A percentile compares a stretch with the other conserved stretches of the same genome.
These are phyloP conservation scores for Gandaritis pyraliata DNA, from an alignment of 2,888 invertebrate species.

Conservation along the genomic window DNA sequence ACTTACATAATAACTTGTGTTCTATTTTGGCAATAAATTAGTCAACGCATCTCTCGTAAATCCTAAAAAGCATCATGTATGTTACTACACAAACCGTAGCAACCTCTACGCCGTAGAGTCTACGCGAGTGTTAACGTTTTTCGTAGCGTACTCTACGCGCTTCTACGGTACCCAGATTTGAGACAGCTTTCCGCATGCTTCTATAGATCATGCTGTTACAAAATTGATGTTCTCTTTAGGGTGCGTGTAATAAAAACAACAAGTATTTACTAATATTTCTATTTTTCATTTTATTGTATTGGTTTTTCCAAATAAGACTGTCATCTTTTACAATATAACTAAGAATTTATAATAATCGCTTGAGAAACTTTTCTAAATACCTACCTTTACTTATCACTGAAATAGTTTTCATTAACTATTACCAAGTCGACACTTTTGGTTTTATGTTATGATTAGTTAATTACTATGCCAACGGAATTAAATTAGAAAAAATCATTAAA, in stretches of 20 bases:
- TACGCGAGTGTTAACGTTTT: not conserved
- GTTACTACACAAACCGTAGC: not conserved
- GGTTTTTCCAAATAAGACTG: constrained; percentile 79
- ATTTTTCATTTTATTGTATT: constrained; percentile 81
- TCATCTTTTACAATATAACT: constrained; percentile 70
- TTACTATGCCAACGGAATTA: constrained; percentile 9
- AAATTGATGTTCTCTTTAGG: no score
- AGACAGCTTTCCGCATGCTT: no score
- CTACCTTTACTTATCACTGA: constrained; percentile 76
- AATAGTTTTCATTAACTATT: constrained; percentile 59
- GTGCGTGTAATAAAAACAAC: constrained; percentile 41
- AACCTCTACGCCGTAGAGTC: not conserved
- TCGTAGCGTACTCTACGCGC: constrained; percentile 1
- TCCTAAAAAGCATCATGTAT: no score
- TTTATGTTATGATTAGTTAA: constrained; percentile 30
- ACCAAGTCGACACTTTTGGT: constrained; percentile 39
- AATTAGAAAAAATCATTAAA: constrained; percentile 5
- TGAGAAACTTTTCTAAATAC: constrained; percentile 73
- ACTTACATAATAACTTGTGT: no score
- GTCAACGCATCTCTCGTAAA: no score
- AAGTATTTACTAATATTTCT: constrained; percentile 77
- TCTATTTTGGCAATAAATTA: no score
- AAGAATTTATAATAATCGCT: constrained; percentile 72
- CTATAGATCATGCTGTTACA: no score
- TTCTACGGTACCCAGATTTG: not conserved